These are phyloP conservation scores for Notiomystis cincta DNA, from an alignment of 2,113 vertebrate genomes.

Conservation along the genomic window DNA sequence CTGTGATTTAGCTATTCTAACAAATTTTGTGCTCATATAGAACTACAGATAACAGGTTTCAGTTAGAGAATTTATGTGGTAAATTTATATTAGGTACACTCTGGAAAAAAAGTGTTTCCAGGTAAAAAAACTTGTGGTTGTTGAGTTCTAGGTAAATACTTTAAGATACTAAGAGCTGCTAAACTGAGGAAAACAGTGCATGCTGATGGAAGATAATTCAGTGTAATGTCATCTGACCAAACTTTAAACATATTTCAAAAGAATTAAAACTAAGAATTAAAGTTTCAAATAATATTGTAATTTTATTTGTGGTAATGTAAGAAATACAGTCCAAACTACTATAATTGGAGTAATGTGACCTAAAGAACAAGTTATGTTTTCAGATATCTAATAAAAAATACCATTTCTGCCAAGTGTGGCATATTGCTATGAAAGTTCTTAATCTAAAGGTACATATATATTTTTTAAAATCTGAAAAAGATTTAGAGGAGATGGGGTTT, in stretches of 20 bases:
- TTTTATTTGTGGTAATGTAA: not conserved
- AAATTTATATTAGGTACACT: not conserved
- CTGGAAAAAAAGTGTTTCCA: not conserved
- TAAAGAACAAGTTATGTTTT: not conserved
- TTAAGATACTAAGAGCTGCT: not conserved
- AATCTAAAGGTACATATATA: not conserved
- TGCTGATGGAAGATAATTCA: not conserved
- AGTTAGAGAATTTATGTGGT: not conserved
- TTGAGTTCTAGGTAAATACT: not conserved
- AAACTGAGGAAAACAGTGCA: not conserved
- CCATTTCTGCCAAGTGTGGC: not conserved
- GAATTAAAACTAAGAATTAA: not conserved
- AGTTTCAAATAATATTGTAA: not conserved
- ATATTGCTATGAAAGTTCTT: not conserved
- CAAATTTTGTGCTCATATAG: not conserved
- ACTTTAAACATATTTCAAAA: not conserved
- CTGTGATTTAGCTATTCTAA: not conserved
- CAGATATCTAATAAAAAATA: not conserved
- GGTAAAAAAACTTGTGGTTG: not conserved
- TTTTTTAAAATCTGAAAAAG: not conserved
- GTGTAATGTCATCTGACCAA: not conserved
- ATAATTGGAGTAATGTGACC: not conserved
- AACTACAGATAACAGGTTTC: not conserved
- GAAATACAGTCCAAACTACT: not conserved
- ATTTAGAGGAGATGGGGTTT: accelerated